These are phyloP conservation scores for Chirona hameri DNA, from an alignment of 2,888 invertebrate genomes.

Conservation along the genomic window DNA sequence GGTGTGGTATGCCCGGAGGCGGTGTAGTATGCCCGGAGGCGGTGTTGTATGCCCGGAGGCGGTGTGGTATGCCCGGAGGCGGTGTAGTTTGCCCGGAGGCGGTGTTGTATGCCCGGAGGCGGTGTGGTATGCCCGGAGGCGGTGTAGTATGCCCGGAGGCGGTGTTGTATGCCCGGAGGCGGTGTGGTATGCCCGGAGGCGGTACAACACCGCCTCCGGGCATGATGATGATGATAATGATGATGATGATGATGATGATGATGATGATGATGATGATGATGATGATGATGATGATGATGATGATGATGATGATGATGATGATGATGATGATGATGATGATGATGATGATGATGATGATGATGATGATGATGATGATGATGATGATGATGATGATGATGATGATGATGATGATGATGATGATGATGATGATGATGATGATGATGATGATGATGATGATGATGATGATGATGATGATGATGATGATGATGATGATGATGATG, in stretches of 20 bases:
- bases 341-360: slow-evolving; percentile 22
- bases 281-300: slow-evolving; percentile 22
- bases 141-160: no score
- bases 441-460: slow-evolving; percentile 22
- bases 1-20: no score
- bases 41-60: no score
- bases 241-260: slow-evolving; percentile 22
- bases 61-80: no score
- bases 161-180: no score
- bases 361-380: slow-evolving; percentile 22
- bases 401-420: slow-evolving; percentile 22
- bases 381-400: slow-evolving; percentile 22
- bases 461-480: slow-evolving; percentile 22
- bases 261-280: slow-evolving; percentile 22
- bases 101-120: no score
- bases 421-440: slow-evolving; percentile 22
- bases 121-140: no score
- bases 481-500: slow-evolving; percentile 22
- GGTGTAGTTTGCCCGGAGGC: no score
- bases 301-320: slow-evolving; percentile 22
- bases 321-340: slow-evolving; percentile 22
- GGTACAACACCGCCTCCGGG: no score
- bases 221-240: no score
- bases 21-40: no score
- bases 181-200: no score